These are phyloP conservation scores for Philonicus albiceps DNA, from an alignment of 2,888 invertebrate genomes.

Conservation along the genomic window DNA sequence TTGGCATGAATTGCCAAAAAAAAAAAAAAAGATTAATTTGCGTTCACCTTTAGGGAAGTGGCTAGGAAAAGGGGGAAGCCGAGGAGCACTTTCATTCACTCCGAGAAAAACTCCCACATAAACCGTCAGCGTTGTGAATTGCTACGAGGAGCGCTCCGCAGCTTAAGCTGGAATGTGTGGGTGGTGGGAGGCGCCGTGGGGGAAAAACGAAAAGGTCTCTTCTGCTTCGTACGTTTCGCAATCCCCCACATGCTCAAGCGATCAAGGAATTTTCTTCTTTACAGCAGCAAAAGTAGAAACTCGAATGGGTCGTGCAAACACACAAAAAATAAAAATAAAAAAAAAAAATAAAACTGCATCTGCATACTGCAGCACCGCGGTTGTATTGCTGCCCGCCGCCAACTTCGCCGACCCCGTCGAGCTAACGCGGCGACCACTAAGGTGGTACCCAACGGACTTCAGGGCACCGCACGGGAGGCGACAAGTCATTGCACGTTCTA, in stretches of 20 bases:
- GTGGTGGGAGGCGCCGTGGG: constrained; percentile 3
- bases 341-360: too few relatives aligned
- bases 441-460: neutral
- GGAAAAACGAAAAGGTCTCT: neutral
- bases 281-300: neutral
- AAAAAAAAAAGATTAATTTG: neutral
- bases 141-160: neutral
- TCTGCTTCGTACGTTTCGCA: neutral
- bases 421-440: neutral
- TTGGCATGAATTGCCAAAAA: constrained; percentile 11
- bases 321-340: too few relatives aligned
- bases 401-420: neutral
- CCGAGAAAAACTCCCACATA: neutral
- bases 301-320: neutral
- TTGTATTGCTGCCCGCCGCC: neutral
- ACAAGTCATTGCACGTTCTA: constrained; percentile 41
- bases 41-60: constrained; percentile 6
- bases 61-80: neutral
- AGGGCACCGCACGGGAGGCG: constrained; percentile 11
- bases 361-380: neutral
- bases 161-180: neutral
- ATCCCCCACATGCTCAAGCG: neutral
- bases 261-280: constrained; percentile 3
- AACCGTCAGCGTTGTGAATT: neutral
- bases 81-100: neutral